Evolutionary conservation across 2,113 vertebrate species (phyloP).

Genomic region (Tachysurus vachellii): DNA sequence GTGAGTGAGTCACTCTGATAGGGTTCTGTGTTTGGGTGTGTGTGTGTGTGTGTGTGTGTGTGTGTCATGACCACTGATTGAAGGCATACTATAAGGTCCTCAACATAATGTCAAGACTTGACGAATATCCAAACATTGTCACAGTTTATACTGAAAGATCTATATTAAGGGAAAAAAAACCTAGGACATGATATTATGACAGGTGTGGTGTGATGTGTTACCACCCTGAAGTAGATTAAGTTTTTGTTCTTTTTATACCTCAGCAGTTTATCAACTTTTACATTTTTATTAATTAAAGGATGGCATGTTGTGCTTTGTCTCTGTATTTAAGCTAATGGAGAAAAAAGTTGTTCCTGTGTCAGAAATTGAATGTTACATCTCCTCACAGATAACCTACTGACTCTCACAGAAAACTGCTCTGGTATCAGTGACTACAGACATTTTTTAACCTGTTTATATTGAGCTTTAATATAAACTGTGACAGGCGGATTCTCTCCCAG

Average conservation of each 20-base stretch:
- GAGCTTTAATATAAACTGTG: too few species aligned
- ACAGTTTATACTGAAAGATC: constrained; percentile 58
- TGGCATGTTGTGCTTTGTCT: not conserved
- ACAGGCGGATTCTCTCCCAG: not conserved
- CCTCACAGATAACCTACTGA: not conserved
- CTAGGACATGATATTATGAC: not conserved
- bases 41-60: constrained; percentile 39
- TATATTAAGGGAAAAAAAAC: too few species aligned
- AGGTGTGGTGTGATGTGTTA: not conserved
- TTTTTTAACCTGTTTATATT: not conserved
- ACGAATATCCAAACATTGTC: constrained; percentile 51
- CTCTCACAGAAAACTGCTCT: not conserved
- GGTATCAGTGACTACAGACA: not conserved
- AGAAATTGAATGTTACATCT: not conserved
- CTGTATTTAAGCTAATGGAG: not conserved
- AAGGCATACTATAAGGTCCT: constrained; percentile 66
- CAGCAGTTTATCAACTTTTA: not conserved
- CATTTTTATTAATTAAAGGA: not conserved
- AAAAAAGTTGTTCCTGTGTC: not conserved
- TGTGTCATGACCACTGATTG: constrained; percentile 80
- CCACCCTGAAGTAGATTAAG: not conserved
- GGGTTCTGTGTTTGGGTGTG: constrained; percentile 33
- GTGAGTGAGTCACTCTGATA: constrained; percentile 37
- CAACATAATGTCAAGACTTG: constrained; percentile 69
- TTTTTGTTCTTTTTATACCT: not conserved